Evolutionary conservation across 2,797 vertebrate species (phyloP), one percentile per base, ranked within the genome.

Genomic region (Hippoglossus hippoglossus): DNA sequence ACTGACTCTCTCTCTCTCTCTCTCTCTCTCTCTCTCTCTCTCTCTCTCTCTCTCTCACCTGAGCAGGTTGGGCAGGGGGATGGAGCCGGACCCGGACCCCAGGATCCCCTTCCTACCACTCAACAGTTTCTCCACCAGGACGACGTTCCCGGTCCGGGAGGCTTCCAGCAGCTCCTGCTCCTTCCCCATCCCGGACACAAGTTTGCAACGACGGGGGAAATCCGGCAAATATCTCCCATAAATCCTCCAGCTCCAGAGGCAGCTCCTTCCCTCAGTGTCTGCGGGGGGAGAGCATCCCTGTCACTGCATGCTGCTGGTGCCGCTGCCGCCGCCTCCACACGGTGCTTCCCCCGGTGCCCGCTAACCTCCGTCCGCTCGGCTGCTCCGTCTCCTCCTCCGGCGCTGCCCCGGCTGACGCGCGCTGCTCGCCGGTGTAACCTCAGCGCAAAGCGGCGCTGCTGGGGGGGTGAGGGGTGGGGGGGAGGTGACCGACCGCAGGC

Each of bases 131-230:
- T 98, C 97, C 95, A 98, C 97, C 93, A 97, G 83, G 91, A 94
- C 94, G 86, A 98, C 97, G 84, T 99, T 99, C 91, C 97, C 97
- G 61, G 96, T 99, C 83, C 97, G 97, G 90, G 97, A 94, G 73
- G 97, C 97, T 91, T 99, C 97, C 93, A 99, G 95, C 83, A 99
- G 96, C 92, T 99, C 97, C 92, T 98, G 97, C 91, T 99, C 97
- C 93, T 98, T 99, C 71, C 97, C 97, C 97, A 99, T 99, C 93
- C 93, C 92, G 89, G 84, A 83, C 82, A 73, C 84, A 90, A 92
- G 91, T 92, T 93, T 88, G 39, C 79, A 89, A 80, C 87, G 83
- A 81, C 77, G 68, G 76, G 77, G 68, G 59, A 75, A 85, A 93
- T 83, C 90, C 91, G 81, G 88, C 61, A 75, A 26, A 87, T 91